Conservation (phyloP, 2,113 vertebrate genomes). For the Hassar affinis region DNA sequence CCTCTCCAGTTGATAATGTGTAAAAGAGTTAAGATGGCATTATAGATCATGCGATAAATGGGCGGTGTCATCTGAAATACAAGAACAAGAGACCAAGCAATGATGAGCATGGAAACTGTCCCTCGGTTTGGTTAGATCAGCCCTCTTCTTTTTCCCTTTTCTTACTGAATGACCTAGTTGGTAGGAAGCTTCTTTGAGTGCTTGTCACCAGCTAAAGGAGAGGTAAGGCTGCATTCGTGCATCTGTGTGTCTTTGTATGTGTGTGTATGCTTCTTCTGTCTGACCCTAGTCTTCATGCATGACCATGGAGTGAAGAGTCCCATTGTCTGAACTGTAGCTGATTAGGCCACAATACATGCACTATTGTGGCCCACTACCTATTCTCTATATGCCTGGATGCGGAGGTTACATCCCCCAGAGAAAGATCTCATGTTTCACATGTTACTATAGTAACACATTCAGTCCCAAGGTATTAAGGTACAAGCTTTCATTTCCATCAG, state of each 20-base stretch:
- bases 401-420: constrained; percentile 37
- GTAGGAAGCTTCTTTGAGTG: constrained; percentile 75
- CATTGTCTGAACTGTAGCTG: constrained; percentile 49
- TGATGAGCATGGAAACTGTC: constrained; percentile 45
- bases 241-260: constrained; percentile 47
- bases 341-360: constrained; percentile 19
- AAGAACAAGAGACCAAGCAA: constrained; percentile 39
- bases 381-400: constrained; percentile 22
- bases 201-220: constrained; percentile 70
- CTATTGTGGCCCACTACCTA: constrained; percentile 34
- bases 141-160: constrained; percentile 54
- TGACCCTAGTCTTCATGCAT: constrained; percentile 53
- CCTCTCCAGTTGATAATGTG: neutral
- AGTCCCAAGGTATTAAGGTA: constrained; percentile 4
- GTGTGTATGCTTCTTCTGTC: constrained; percentile 43
- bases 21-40: neutral
- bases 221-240: constrained; percentile 69
- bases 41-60: constrained; percentile 11
- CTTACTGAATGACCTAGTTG: constrained; percentile 69
- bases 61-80: constrained; percentile 22
- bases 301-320: constrained; percentile 50
- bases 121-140: constrained; percentile 57
- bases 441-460: constrained; percentile 22
- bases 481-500: constrained; percentile 13
- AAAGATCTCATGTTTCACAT: constrained; percentile 37